Evolutionary conservation across 2,113 vertebrate genomes (phyloP), one percentile per base, ranked within the genome.

Genomic region (Percopsis transmontana): DNA sequence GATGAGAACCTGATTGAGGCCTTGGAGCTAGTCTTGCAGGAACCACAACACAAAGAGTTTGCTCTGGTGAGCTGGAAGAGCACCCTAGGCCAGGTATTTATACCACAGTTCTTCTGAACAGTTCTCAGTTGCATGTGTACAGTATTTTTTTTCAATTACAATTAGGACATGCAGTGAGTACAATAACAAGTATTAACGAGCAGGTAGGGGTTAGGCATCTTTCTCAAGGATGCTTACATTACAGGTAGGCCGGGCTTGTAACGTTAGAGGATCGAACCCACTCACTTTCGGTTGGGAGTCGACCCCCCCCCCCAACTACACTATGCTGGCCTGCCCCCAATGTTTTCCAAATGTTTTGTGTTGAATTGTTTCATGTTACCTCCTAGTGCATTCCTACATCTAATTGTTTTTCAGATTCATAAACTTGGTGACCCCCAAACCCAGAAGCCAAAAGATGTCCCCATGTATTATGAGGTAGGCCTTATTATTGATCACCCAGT

Each of bases 401-500:
- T 10, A 48, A n/a, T 45, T 2, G 2, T 56, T 11, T 45, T 83
- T 85, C 88, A 99, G 96, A 87, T 98, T 18, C 19, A 74, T 83
- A 90, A 92, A 66, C 55, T 77, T 39, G 88, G 91, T n/a, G 83
- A 87, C 78, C 84, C 77, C 40, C 96, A 94, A 76, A 70, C 53
- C 10, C 96, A 92, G 80, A 96, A 90, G 44, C 0, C 12, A 0
- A 82, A 89, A 39, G 45, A 91, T 20, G 1, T 20, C 2, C 93
- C 94, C 2, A 4, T 89, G 64, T 95, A 87, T 82, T 81, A 84
- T 72, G 95, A 98, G 93, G 96, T 97, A 87, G 14, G 55, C 6
- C 14, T 61, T 1, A n/a, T 64, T 15, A 66, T 24, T 40, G 1
- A 5, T 63, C 0, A 18, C 19, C 16, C 33, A 0, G 33, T 16